Base-by-base conservation (phyloP, 2,888 invertebrate genomes). In the Drosophila anceps region DNA sequence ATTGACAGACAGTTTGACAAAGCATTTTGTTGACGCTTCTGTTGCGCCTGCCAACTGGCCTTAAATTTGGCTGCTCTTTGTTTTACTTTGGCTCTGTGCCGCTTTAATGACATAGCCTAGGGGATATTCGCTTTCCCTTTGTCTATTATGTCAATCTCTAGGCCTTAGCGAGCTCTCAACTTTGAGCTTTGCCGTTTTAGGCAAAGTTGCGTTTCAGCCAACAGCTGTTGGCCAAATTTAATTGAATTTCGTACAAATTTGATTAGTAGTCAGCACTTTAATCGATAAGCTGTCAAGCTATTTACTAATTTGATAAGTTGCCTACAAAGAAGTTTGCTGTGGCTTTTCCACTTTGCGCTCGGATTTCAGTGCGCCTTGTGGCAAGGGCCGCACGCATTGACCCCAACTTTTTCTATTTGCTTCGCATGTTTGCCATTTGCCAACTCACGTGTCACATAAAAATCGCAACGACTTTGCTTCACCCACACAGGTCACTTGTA, bases 261-360 rank as follows among this genome's bases (percentile, higher is more conserved):
- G 90, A 86, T 86, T 81, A 81, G 76, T 61, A 65, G 55, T 46
- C 58, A 68, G 58, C 48, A 71, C 20, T 88, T 84, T 75, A 79
- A 87, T 81, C 81, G 76, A 82, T 64, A 87, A 84, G 74, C 75
- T 81, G 82, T 57, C 77, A 59, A 64, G 64, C 60, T 53, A 69
- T 78, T 69, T 63, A 73, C 84, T 81, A 84, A 84, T 85, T 86
- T 84, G 76, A 82, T 84, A 86, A 88, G 73, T 80, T 84, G 48
- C 60, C 54, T 39, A 27, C 66, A 63, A 39, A 61, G 62, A 72
- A 69, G 43, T 73, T 69, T 20, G 15, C 27, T 54, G 66, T 48
- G 66, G 79, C 46, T 55, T 57, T 37, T 20, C 43, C 43, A 54
- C 57, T 27, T 43, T 15, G 51, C 44, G 44, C n/a, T 53, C 29